phyloP scores from a whole-genome alignment of 1,140 invertebrate genomes.

The Nixonia krombeini region DNA sequence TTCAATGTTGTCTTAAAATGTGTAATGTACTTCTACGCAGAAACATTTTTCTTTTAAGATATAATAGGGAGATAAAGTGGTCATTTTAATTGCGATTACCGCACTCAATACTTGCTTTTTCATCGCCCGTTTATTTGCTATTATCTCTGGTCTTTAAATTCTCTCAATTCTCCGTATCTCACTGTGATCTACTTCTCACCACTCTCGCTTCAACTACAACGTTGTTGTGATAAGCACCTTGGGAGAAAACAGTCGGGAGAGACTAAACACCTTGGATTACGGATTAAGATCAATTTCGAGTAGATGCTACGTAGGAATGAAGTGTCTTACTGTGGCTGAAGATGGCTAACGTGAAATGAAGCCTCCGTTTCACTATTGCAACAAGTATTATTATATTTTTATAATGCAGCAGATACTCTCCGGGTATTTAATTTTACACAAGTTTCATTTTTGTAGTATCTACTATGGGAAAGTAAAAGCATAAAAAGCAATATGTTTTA shows the following conservation, averaged over 20 bases:
- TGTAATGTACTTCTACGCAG: too few species aligned
- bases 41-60: too few species aligned
- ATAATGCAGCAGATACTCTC: too few species aligned
- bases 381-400: too few species aligned
- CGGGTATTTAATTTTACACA: slow-evolving; percentile 7
- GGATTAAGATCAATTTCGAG: slow-evolving; percentile 70
- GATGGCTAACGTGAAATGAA: slow-evolving; percentile 20
- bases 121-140: slow-evolving; percentile 24
- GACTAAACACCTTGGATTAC: slow-evolving; percentile 67
- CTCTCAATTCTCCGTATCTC: slow-evolving; percentile 43
- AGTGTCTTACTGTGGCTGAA: slow-evolving; percentile 52
- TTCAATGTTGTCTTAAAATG: too few species aligned
- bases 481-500: too few species aligned
- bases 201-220: slow-evolving; percentile 49
- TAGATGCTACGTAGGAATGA: slow-evolving; percentile 61
- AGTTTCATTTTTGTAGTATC: too few species aligned
- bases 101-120: too few species aligned
- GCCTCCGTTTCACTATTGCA: slow-evolving; percentile 3
- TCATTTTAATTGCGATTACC: too few species aligned
- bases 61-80: too few species aligned
- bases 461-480: too few species aligned
- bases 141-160: slow-evolving; percentile 25
- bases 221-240: slow-evolving; percentile 65
- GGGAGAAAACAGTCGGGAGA: slow-evolving; percentile 68
- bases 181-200: slow-evolving; percentile 39